These are phyloP conservation scores for Tinea semifulvella DNA, from an alignment of 2,888 invertebrate species.

Conservation along the genomic window DNA sequence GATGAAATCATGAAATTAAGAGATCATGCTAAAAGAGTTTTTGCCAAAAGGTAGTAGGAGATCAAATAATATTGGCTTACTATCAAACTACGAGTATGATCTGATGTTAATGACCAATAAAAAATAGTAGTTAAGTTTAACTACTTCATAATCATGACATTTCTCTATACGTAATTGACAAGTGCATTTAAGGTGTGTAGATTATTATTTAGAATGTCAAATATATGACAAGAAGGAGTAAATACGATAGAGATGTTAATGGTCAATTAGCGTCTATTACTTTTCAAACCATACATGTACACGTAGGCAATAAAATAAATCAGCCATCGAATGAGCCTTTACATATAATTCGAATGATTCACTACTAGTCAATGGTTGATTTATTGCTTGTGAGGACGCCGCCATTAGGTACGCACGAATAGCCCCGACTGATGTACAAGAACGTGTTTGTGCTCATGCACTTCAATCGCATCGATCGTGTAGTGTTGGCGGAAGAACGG, in stretches of 20 bases:
- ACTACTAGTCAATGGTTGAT: conserved; percentile 8
- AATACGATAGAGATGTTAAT: conserved; percentile 3
- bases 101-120: too few relatives aligned
- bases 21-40: too few relatives aligned
- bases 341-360: conserved; percentile 9
- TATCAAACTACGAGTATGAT: too few relatives aligned
- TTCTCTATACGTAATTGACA: too few relatives aligned
- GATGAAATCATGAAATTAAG: too few relatives aligned
- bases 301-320: conserved; percentile 4
- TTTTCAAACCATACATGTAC: background rate
- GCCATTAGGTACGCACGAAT: conserved; percentile 35
- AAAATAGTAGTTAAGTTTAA: too few relatives aligned
- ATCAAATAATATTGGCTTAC: too few relatives aligned
- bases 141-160: too few relatives aligned
- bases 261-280: conserved; percentile 3
- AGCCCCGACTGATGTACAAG: conserved; percentile 35
- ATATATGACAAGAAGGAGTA: too few relatives aligned
- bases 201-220: background rate
- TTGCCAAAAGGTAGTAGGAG: too few relatives aligned
- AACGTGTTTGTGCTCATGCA: conserved; percentile 27
- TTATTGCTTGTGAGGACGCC: conserved; percentile 11
- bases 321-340: conserved; percentile 8
- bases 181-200: too few relatives aligned
- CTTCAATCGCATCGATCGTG: conserved; percentile 8
- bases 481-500: conserved; percentile 24